Evolutionary conservation across 2,888 invertebrate species (phyloP), one percentile per base, ranked within the genome.

Genomic region (Ochlodes sylvanus): DNA sequence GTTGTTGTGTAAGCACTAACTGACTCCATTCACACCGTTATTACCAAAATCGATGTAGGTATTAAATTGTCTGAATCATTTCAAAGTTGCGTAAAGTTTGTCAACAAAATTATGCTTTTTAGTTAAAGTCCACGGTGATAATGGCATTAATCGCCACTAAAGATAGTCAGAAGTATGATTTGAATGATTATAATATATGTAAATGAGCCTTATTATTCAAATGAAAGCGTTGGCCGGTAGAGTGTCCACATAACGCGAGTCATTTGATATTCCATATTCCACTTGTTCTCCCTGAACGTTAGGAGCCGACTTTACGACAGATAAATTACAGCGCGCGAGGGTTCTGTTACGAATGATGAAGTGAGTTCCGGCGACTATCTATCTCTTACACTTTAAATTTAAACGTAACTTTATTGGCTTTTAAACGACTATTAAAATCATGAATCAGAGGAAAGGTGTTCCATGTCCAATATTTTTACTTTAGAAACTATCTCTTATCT

Each of bases 151-250:
- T 38, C 38, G 12, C 38, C 38, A 38, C 38, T 38, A 38, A 27
- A 38, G 38, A 56, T 38, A 15, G 10, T 17, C 12, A 17, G 10
- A 52, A 56, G 17, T 38, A 56, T 34, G 56, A 56, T 56, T 56
- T 34, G 17, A 56, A 56, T 34, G 7, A 56, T 38, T 15, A n/a
- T n/a, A 15, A 41, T 19, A 17, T 63, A 63, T 63, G 54, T n/a
- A 63, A 63, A 63, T 42, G 54, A 54, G 52, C 38, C 38, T 52
- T 63, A 54, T 63, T 54, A 54, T 54, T 63, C 27, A 63, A 63
- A 63, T 63, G 41, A 17, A 63, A 54, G n/a, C 38, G 27, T 42
- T 27, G 1, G 7, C 21, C n/a, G 7, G 52, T 21, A 63, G 63
- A 27, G 61, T 63, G 41, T 3, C 38, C 19, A 38, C 54, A 52